Percentiles rank a stretch among this genome's conserved stretches.
Conservation (phyloP, 2,797 vertebrate species). For the Bradypodion ventrale region DNA sequence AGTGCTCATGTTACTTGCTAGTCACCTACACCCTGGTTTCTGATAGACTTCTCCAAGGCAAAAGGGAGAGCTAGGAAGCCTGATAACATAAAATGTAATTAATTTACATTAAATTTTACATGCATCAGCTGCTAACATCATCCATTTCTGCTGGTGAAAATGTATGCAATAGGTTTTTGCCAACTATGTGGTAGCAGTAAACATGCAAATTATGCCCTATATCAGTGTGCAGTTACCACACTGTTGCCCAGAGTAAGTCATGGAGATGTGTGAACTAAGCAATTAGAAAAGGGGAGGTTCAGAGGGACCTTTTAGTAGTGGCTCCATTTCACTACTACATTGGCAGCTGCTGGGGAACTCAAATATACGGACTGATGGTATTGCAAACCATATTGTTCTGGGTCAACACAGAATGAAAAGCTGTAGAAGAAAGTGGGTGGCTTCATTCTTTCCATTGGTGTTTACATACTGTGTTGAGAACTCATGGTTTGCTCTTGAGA, state of each 20-base stretch:
- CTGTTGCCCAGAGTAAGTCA: neutral
- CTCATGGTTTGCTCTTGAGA: conserved; percentile 61
- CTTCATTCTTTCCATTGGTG: conserved; percentile 38
- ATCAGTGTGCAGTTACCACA: neutral
- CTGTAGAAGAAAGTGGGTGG: neutral
- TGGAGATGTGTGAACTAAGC: neutral
- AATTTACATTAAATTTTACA: too few species aligned
- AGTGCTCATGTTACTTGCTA: too few species aligned
- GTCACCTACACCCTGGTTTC: too few species aligned
- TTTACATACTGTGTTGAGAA: conserved; percentile 47
- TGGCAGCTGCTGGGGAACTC: too few species aligned
- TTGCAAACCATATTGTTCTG: neutral
- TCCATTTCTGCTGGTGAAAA: too few species aligned
- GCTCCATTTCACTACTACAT: too few species aligned
- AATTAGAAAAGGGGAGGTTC: neutral
- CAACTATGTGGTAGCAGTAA: neutral
- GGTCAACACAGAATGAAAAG: neutral
- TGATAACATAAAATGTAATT: too few species aligned
- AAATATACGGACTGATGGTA: neutral
- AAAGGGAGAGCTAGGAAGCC: too few species aligned
- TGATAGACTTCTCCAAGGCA: neutral
- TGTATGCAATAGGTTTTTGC: too few species aligned
- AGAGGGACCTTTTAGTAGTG: neutral
- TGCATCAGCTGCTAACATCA: too few species aligned
- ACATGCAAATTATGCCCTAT: neutral